These are phyloP conservation scores for Gallinago nigripennis DNA, from an alignment of 2,797 vertebrate genomes.

Conservation along the genomic window DNA sequence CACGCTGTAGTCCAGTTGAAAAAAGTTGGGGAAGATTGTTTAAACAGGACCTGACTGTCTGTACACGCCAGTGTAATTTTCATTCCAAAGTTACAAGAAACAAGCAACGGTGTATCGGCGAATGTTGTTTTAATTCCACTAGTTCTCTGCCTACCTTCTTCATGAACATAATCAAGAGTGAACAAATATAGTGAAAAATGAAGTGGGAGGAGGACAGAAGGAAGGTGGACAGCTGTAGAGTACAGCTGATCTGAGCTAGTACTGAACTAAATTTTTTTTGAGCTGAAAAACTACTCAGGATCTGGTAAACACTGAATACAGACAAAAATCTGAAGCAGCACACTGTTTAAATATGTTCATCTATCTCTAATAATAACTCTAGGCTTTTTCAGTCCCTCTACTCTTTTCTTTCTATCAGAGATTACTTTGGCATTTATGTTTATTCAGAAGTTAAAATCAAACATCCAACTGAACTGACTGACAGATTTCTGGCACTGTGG, in stretches of 20 bases:
- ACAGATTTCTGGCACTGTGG: slow-evolving; percentile 4
- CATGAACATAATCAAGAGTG: background rate
- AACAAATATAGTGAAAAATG: background rate
- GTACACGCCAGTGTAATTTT: background rate
- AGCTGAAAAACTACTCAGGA: background rate
- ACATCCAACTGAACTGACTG: background rate
- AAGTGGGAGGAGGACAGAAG: background rate
- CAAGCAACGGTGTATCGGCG: background rate
- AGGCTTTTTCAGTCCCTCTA: background rate
- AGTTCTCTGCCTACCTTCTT: background rate
- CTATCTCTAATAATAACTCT: background rate
- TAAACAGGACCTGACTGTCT: background rate
- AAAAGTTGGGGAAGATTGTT: background rate
- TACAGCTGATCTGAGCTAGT: background rate
- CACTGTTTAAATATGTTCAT: background rate
- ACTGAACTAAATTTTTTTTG: background rate
- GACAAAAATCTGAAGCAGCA: background rate
- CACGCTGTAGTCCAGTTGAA: background rate
- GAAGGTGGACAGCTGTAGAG: background rate
- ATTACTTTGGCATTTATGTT: background rate
- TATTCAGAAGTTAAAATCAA: background rate
- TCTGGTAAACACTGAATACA: background rate
- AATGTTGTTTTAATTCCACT: background rate
- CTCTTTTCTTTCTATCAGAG: background rate
- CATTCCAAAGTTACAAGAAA: background rate